phyloP scores from a whole-genome alignment of 1,140 invertebrate genomes.

The Venturia canescens region DNA sequence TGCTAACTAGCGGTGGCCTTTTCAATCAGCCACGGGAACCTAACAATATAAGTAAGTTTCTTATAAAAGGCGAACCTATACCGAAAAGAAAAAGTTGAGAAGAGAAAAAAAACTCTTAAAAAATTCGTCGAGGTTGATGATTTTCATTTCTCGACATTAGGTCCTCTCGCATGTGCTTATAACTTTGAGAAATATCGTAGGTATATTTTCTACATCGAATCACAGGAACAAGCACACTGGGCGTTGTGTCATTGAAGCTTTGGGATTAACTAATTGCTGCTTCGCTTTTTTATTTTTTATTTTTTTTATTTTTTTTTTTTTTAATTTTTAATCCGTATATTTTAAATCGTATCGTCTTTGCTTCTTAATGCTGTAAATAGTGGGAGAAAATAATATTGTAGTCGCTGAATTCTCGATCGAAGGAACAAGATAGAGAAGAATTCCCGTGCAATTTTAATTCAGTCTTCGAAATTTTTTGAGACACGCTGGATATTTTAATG shows the following conservation, averaged over 20 bases:
- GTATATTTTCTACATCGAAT: slow-evolving; percentile 23
- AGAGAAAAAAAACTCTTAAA: not conserved
- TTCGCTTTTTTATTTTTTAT: too few species aligned
- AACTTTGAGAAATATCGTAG: slow-evolving; percentile 8
- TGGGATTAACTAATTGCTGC: not conserved
- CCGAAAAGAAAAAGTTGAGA: not conserved
- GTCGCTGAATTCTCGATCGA: slow-evolving; percentile 36
- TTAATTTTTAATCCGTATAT: not conserved
- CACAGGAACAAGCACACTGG: slow-evolving; percentile 16
- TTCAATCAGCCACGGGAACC: slow-evolving; percentile 73
- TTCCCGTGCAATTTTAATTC: not conserved
- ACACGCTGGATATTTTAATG: not conserved
- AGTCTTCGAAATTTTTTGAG: slow-evolving; percentile 19
- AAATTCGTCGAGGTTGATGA: not conserved
- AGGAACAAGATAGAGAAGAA: slow-evolving; percentile 30
- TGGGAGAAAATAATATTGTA: not conserved
- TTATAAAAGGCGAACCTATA: slow-evolving; percentile 59
- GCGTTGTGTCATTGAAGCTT: slow-evolving; percentile 16
- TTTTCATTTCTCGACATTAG: slow-evolving; percentile 3
- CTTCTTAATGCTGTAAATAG: slow-evolving; percentile 38
- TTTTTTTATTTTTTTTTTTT: not conserved
- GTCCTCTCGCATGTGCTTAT: not conserved
- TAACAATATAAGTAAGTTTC: slow-evolving; percentile 73
- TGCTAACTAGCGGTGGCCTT: slow-evolving; percentile 78
- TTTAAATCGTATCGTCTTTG: slow-evolving; percentile 11